Conservation (phyloP, 1,140 invertebrate species). For the Tetramorium simillimum region DNA sequence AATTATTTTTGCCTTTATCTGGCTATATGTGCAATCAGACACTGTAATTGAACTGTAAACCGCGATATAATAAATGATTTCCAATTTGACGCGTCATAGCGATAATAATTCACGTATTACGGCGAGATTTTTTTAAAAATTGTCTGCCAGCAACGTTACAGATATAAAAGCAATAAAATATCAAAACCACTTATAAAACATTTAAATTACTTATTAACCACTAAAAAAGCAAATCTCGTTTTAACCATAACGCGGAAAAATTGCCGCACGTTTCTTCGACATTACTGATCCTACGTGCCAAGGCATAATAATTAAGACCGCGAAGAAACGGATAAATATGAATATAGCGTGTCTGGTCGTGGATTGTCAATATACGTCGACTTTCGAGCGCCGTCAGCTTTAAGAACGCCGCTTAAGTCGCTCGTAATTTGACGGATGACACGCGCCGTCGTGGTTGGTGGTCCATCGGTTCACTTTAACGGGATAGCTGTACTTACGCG, state of each 20-base stretch:
- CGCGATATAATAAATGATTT: background rate
- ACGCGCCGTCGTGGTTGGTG: conserved; percentile 66
- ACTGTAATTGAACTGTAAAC: conserved; percentile 6
- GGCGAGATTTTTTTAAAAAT: background rate
- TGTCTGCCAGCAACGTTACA: background rate
- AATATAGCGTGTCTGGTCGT: background rate
- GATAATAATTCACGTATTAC: background rate
- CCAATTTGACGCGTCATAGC: background rate
- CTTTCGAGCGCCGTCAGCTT: conserved; percentile 1
- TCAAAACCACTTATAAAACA: background rate
- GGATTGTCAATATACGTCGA: conserved; percentile 3
- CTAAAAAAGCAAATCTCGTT: background rate
- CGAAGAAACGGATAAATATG: background rate
- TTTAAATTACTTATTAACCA: background rate
- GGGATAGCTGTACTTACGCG: conserved; percentile 38
- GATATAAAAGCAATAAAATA: background rate
- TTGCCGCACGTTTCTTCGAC: background rate
- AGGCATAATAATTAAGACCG: conserved; percentile 25
- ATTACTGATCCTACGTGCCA: background rate
- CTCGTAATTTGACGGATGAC: conserved; percentile 67
- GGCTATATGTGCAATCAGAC: background rate
- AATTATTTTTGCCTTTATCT: conserved; percentile 57
- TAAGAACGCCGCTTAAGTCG: background rate
- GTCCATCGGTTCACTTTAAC: conserved; percentile 57
- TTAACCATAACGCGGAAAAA: background rate